These are phyloP conservation scores for Cosmia pyralina DNA, from an alignment of 2,888 invertebrate species.

Conservation along the genomic window DNA sequence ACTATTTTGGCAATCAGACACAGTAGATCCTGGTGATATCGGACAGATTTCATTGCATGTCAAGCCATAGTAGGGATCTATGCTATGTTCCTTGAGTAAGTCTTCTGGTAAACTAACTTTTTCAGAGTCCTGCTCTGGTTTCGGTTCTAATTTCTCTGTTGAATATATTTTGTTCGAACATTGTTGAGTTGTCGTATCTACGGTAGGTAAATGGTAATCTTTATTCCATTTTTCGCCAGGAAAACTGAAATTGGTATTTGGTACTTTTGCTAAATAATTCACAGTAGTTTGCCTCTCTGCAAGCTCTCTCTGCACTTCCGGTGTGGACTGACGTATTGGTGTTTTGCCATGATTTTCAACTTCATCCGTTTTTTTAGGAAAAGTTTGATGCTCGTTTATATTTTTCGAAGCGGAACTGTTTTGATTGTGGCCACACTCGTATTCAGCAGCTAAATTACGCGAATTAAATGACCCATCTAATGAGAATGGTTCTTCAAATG, in stretches of 20 bases:
- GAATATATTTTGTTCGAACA: neutral
- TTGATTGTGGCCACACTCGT: too few relatives aligned
- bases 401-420: neutral
- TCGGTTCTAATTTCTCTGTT: neutral
- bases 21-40: conserved; percentile 42
- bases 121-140: neutral
- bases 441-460: neutral
- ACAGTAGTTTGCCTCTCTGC: neutral
- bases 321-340: neutral
- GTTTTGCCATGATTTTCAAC: neutral
- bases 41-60: conserved; percentile 61
- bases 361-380: neutral
- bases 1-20: neutral
- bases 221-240: neutral
- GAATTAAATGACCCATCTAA: neutral
- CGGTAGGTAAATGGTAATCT: neutral
- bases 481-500: too few relatives aligned
- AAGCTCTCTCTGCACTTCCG: neutral
- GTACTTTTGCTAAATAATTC: neutral
- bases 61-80: conserved; percentile 51
- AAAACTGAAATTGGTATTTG: neutral
- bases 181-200: neutral
- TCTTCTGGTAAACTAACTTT: conserved; percentile 5
- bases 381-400: neutral
- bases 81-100: conserved; percentile 16